Evolutionary conservation across 2,888 invertebrate genomes (phyloP).

Genomic region (Acrobasis consociella): DNA sequence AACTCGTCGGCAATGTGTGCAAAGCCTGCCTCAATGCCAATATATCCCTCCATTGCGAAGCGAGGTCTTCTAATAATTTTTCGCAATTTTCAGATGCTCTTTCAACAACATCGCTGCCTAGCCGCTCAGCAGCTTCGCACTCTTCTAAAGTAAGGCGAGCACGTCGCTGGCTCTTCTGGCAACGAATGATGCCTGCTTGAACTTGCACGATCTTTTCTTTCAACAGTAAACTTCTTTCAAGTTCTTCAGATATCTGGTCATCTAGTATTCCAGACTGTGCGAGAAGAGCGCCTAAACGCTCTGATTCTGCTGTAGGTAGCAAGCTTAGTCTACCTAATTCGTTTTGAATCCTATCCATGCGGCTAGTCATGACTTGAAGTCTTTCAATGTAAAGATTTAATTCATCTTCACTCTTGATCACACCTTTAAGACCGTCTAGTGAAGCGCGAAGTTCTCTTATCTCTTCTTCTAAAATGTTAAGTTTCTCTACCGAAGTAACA

Average conservation of each 20-base stretch:
- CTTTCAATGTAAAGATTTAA: slow-evolving; percentile 91
- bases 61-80: slow-evolving; percentile 86
- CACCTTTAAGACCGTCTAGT: slow-evolving; percentile 88
- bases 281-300: slow-evolving; percentile 88
- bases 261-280: slow-evolving; percentile 88
- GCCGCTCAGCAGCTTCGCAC: slow-evolving; percentile 87
- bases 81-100: slow-evolving; percentile 89
- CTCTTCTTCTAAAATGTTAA: slow-evolving; percentile 89
- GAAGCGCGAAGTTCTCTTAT: slow-evolving; percentile 87
- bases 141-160: slow-evolving; percentile 86
- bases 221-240: slow-evolving; percentile 88
- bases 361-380: slow-evolving; percentile 88
- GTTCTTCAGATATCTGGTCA: slow-evolving; percentile 88
- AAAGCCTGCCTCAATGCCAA: slow-evolving; percentile 88
- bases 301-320: slow-evolving; percentile 88
- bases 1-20: slow-evolving; percentile 89
- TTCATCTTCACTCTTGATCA: slow-evolving; percentile 92
- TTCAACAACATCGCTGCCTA: slow-evolving; percentile 90
- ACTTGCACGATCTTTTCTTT: slow-evolving; percentile 89
- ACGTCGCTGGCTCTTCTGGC: slow-evolving; percentile 86
- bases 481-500: slow-evolving; percentile 88
- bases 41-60: slow-evolving; percentile 89
- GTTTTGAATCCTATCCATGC: slow-evolving; percentile 90
- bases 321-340: slow-evolving; percentile 90
- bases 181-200: slow-evolving; percentile 86